Conservation (phyloP, 2,888 invertebrate genomes). For the Conchocele bisecta region DNA sequence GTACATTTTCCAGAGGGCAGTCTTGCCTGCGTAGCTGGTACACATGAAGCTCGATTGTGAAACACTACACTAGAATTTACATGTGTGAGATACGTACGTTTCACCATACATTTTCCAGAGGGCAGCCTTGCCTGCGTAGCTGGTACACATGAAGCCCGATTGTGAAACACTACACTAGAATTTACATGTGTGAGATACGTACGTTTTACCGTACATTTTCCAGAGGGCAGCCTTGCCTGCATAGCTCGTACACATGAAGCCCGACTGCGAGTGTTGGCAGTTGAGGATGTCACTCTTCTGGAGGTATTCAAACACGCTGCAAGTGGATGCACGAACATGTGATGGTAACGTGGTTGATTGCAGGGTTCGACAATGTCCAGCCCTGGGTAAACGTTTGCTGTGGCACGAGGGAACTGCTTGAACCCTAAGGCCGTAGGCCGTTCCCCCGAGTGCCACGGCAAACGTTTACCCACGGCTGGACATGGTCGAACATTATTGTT, state of each 20-base stretch:
- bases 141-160: slow-evolving; percentile 84
- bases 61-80: slow-evolving; percentile 42
- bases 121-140: slow-evolving; percentile 91
- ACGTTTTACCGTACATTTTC: slow-evolving; percentile 93
- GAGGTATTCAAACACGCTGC: slow-evolving; percentile 87
- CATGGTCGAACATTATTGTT: too few species aligned
- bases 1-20: slow-evolving; percentile 93
- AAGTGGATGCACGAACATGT: too few species aligned
- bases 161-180: not conserved
- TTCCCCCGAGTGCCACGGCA: too few species aligned
- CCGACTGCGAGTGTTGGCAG: slow-evolving; percentile 91
- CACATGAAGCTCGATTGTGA: slow-evolving; percentile 91
- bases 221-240: slow-evolving; percentile 93
- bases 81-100: slow-evolving; percentile 82
- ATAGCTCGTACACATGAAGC: slow-evolving; percentile 91
- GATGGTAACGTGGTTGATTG: too few species aligned
- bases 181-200: not conserved
- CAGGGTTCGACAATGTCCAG: too few species aligned
- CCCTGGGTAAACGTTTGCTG: too few species aligned
- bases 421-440: too few species aligned
- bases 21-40: slow-evolving; percentile 91
- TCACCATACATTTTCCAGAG: slow-evolving; percentile 95
- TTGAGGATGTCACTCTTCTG: slow-evolving; percentile 93
- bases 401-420: too few species aligned
- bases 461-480: too few species aligned